Conservation (phyloP, 2,113 vertebrate species). For the Pteropus alecto region DNA sequence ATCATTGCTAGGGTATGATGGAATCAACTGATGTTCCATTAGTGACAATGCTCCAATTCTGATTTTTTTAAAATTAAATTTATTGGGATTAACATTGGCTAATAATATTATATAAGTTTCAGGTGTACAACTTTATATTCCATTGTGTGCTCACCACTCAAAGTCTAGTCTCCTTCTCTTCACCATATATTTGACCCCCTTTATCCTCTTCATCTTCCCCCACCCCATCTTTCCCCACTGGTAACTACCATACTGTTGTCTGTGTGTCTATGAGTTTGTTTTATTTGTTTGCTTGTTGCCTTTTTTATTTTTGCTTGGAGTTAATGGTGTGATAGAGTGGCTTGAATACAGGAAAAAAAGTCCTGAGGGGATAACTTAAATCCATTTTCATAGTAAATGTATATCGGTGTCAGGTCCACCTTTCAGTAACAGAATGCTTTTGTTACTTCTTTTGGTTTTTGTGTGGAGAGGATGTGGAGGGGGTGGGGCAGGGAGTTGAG, state of each 20-base stretch:
- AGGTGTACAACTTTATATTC: neutral
- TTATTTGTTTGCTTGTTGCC: neutral
- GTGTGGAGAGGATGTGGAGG: neutral
- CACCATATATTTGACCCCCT: neutral
- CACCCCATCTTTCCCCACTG: too few species aligned
- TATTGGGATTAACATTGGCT: neutral
- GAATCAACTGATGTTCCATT: neutral
- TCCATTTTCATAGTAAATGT: neutral
- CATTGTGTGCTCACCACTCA: neutral
- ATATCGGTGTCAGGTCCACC: neutral
- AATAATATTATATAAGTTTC: neutral
- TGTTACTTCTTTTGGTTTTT: neutral
- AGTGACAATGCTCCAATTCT: neutral
- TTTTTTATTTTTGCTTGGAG: conserved; percentile 9
- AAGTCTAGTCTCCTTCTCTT: neutral
- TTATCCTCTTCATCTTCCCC: neutral
- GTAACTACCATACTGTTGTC: neutral
- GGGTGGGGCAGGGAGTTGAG: neutral
- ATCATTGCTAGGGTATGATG: neutral
- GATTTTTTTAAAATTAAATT: neutral
- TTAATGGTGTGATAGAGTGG: neutral
- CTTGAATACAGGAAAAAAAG: neutral
- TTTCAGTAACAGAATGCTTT: neutral
- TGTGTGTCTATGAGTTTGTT: neutral
- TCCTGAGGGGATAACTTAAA: neutral